These are phyloP conservation scores for Glandiceps talaboti DNA, from an alignment of 53 echinoderm and acorn worm species.

Conservation along the genomic window DNA sequence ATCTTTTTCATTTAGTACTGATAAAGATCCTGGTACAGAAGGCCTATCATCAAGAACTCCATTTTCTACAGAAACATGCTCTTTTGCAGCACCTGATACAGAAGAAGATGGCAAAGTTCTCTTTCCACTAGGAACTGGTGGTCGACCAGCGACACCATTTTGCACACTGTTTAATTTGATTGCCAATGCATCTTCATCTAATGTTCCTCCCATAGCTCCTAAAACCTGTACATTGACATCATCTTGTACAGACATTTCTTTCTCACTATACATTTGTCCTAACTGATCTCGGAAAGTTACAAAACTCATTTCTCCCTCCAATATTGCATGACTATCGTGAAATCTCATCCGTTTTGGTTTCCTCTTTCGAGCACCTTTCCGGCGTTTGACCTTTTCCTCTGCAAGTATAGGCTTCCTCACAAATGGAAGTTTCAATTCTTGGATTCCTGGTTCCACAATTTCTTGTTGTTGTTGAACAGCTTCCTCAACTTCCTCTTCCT, in stretches of 20 bases:
- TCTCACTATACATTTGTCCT: slow-evolving; percentile 57
- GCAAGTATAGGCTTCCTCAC: slow-evolving; percentile 13
- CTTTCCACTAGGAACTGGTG: background rate
- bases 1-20: background rate
- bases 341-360: slow-evolving; percentile 61
- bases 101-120: background rate
- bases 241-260: slow-evolving; percentile 58
- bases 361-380: slow-evolving; percentile 24
- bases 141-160: background rate
- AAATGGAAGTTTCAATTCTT: background rate
- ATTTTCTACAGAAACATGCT: background rate
- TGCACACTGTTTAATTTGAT: background rate
- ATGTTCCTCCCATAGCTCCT: background rate
- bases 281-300: slow-evolving; percentile 63
- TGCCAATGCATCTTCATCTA: background rate
- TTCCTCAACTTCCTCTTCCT: slow-evolving; percentile 36
- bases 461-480: slow-evolving; percentile 19
- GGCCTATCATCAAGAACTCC: background rate
- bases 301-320: slow-evolving; percentile 82
- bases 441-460: slow-evolving; percentile 17
- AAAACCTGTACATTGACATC: slow-evolving; percentile 27
- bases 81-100: background rate
- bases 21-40: background rate
- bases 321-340: slow-evolving; percentile 89
- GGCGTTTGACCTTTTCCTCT: slow-evolving; percentile 28